Base-by-base conservation (phyloP, 1,140 invertebrate species). In the Tetragonula clypearis region DNA sequence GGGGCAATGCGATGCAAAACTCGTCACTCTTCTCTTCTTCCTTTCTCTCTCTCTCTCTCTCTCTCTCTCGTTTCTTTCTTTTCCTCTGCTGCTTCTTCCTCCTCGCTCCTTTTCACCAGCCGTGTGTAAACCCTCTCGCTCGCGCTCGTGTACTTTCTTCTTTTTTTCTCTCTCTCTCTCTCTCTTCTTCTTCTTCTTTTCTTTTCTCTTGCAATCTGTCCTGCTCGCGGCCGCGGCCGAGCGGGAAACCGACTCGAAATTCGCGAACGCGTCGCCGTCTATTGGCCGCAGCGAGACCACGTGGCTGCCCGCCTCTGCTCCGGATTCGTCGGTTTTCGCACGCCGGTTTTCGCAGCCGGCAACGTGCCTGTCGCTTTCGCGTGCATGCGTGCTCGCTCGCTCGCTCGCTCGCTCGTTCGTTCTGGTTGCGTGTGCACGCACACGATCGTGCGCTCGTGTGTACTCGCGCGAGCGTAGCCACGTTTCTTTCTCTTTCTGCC, bases 1-100 rank as follows among this genome's bases (percentile, higher is more conserved):
- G 87, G 84, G 86, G 91, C 86, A 86, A 91, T 77, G 85, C 93
- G 91, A 93, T 94, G 94, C 93, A 94, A 95, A 35, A 94, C 94
- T 93, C 90, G 93, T 93, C 89, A 90, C 88, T 92, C 88, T 88
- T 88, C 85, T 81, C 79, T 84, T 81, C 82, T 85, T 74, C 41
- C 71, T n/a, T 41, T 41, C 8, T 41, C 4, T 41, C 4, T 5
- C 35, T 41, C 41, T 41, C 6, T 41, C 41, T 41, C 8, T 6
- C 6, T 6, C 41, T 41, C 0, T 30, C 30, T 30, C 30, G 30
- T 30, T 30, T 30, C 35, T 35, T 35, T 35, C 79, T 84, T 81
- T 84, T 85, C 68, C 55, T 75, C 21, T 17, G 53, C 55, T 69
- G 11, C 75, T 79, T 79, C 79, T 65, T 83, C 84, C 85, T 72